phyloP scores from a whole-genome alignment of 2,797 vertebrate genomes.

The Eupleurogrammus muticus region DNA sequence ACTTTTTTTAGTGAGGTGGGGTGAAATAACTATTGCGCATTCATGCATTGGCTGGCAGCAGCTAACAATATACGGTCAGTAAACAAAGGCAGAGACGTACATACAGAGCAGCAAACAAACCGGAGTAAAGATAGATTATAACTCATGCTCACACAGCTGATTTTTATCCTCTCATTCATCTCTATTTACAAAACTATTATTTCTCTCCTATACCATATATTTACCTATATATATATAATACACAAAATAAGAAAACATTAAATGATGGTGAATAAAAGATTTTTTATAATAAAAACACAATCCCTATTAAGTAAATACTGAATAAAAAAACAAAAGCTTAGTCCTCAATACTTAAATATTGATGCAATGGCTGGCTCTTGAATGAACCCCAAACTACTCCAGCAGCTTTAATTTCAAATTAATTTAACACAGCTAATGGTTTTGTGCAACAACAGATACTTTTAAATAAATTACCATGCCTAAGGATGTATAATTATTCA shows the following conservation, averaged over 20 bases:
- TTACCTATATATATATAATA: conserved; percentile 8
- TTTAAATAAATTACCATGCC: conserved; percentile 92
- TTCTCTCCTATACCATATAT: conserved; percentile 32
- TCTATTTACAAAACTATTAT: conserved; percentile 67
- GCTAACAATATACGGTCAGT: conserved; percentile 65
- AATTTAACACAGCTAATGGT: conserved; percentile 92
- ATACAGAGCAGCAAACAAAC: conserved; percentile 70
- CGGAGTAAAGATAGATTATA: conserved; percentile 64
- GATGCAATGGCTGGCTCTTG: conserved; percentile 74
- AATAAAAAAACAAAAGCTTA: conserved; percentile 49
- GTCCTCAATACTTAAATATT: conserved; percentile 82
- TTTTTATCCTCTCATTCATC: conserved; percentile 68
- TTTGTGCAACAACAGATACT: conserved; percentile 86
- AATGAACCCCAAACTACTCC: conserved; percentile 88
- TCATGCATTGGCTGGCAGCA: conserved; percentile 73
- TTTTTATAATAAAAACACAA: conserved; percentile 8
- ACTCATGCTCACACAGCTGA: conserved; percentile 72
- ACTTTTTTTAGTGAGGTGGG: conserved; percentile 71
- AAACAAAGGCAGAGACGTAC: conserved; percentile 64
- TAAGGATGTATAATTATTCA: conserved; percentile 91
- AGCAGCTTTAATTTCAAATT: conserved; percentile 90
- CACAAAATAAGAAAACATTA: conserved; percentile 1
- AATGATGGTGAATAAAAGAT: background rate
- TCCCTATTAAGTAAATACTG: background rate
- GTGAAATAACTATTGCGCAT: conserved; percentile 81